Conservation (phyloP, 2,797 vertebrate species). For the Manis crassicaudata region DNA sequence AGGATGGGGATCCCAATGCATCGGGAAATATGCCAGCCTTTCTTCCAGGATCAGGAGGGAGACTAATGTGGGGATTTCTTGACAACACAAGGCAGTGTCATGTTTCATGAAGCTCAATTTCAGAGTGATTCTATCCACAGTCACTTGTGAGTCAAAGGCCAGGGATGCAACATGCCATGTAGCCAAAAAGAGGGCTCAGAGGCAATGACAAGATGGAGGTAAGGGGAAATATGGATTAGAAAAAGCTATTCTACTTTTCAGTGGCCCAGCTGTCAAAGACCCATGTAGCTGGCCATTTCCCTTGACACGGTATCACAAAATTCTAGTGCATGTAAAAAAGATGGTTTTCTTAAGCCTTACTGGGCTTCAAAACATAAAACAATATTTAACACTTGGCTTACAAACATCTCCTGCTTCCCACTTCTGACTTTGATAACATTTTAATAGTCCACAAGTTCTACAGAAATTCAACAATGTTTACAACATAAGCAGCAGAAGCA, state of each 20-base stretch:
- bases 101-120: neutral
- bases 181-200: neutral
- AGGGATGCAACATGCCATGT: neutral
- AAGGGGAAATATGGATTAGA: neutral
- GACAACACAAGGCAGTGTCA: neutral
- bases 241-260: slow-evolving; percentile 4
- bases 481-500: slow-evolving; percentile 11
- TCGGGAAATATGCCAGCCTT: neutral
- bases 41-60: neutral
- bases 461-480: neutral
- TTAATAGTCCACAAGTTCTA: neutral
- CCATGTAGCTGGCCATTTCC: neutral
- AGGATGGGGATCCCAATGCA: neutral
- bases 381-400: neutral
- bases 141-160: neutral
- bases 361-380: neutral
- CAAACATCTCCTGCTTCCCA: neutral
- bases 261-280: neutral
- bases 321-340: neutral
- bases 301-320: neutral
- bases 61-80: neutral
- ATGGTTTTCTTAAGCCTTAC: neutral
- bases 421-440: slow-evolving; percentile 28
- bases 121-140: neutral
- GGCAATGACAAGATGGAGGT: neutral